Base-by-base conservation (phyloP, 2,113 vertebrate species). In the Galeopterus variegatus region DNA sequence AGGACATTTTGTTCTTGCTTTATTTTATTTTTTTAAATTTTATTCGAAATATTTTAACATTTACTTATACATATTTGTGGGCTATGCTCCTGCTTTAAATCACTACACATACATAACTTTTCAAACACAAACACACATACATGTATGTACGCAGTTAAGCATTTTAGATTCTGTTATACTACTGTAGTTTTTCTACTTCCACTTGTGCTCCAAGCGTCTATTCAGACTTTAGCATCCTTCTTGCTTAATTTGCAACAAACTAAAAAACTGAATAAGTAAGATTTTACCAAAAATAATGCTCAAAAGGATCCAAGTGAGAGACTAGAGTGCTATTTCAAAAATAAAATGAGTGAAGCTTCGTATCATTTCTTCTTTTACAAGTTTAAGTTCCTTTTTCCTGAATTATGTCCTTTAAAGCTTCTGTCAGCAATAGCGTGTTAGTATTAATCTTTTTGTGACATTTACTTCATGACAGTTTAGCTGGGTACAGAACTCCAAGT, bases 231-330 rank as follows among this genome's bases (percentile, higher is more conserved):
- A 92, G 28, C 52, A 88, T 56, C 17, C 10, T 77, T 80, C 41
- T 72, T 79, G 58, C 23, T 86, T 93, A 85, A 81, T 65, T 24
- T 50, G 9, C 3, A 58, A 89, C 36, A 86, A 85, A 4, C 10
- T 75, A 77, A 36, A 15, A 93, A 93, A 90, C 31, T n/a, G 2
- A 21, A 8, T 48, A 80, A 58, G 18, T 24, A 72, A 33, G 18
- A 87, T 65, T 95, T 90, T 79, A 77, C 6, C 28, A 17, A 56
- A 93, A 94, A 76, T 79, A 65, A 87, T 54, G n/a, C 13, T 82
- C 36, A 48, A 92, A 80, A 93, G 86, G 31, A 52, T 87, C 24
- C 26, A 93, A 79, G 48, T 88, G 33, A 93, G 23, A 82, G 8
- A 79, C 26, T 72, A 62, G 19, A 54, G 10, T 81, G 45, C 17